Base-by-base conservation (phyloP, 1,140 invertebrate species). In the Aphidius ervi region DNA sequence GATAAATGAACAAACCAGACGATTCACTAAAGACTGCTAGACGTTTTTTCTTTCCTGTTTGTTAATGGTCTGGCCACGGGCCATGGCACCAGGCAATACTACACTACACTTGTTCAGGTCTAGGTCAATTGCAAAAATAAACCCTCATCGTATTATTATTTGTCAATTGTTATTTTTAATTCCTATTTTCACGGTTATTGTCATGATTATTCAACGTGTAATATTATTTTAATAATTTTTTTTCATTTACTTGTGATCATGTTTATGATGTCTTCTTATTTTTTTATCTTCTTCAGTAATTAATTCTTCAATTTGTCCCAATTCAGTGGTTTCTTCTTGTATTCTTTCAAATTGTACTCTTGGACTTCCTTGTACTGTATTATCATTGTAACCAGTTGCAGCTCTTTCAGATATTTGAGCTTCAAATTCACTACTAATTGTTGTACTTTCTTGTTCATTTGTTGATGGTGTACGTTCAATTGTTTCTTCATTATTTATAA, bases 301-400 rank as follows among this genome's bases (percentile, higher is more conserved):
- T 9, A 52, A 55, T 54, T 69, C 67, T 58, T 64, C 67, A 16
- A 43, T 55, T 16, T 65, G 63, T 7, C 67, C 60, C 58, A 50
- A 63, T 47, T 53, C 63, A 6, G 56, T 9, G 9, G 70, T 71
- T 46, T 79, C 76, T 46, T 80, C 76, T 42, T 68, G 71, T 40
- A 78, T 74, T 1, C 73, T 73, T 45, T 82, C 74, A 59, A 82
- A 82, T 61, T 82, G 81, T 0, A 82, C 82, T 46, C 79, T 67
- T 0, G 77, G 77, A 61, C 75, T 78, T 5, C 72, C 75, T 0
- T 74, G 54, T 1, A 68, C 63, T 0, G 74, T 64, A 48, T 69
- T 75, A 2, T 78, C 76, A 56, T 58, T 73, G 55, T 68, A 67
- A 55, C 69, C 66, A 6, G 72, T 74, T 49, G 79, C 79, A 1